These are phyloP conservation scores for Dermolepida albohirtum DNA, from an alignment of 2,888 invertebrate species.

Conservation along the genomic window DNA sequence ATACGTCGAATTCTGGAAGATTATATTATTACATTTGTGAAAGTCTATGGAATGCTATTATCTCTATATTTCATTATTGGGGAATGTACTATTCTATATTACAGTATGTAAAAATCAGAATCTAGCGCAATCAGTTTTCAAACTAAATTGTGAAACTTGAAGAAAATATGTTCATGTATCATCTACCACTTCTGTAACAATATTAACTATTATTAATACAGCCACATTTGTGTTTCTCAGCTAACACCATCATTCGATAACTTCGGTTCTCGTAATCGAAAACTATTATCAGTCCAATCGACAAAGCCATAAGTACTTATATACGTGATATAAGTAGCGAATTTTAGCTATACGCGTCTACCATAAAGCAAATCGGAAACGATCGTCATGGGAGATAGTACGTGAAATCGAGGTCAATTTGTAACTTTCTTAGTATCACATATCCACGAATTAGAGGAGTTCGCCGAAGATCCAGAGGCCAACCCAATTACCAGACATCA, in stretches of 20 bases:
- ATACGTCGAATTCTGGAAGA: no score
- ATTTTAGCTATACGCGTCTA: conserved; percentile 3
- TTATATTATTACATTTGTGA: no score
- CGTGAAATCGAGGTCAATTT: conserved; percentile 38
- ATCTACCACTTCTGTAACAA: no score
- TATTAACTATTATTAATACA: no score
- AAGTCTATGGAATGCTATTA: no score
- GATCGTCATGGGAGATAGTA: conserved; percentile 36
- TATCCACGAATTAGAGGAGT: conserved; percentile 34
- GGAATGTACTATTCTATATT: no score
- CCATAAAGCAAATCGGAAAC: conserved; percentile 35
- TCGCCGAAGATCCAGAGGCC: conserved; percentile 37
- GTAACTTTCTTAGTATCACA: conserved; percentile 43
- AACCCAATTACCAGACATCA: conserved; percentile 53
- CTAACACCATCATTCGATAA: background rate
- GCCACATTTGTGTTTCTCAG: no score
- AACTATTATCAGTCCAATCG: background rate
- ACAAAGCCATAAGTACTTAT: conserved; percentile 4
- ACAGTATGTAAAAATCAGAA: no score
- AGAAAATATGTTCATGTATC: no score
- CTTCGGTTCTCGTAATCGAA: background rate
- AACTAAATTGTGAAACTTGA: no score
- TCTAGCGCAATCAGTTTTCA: no score
- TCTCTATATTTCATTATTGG: no score
- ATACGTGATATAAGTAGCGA: conserved; percentile 13